Percentiles rank a stretch among this genome's conserved stretches.
Evolutionary conservation across 1,140 invertebrate species (phyloP).

Genomic region (Formica exsecta): DNA sequence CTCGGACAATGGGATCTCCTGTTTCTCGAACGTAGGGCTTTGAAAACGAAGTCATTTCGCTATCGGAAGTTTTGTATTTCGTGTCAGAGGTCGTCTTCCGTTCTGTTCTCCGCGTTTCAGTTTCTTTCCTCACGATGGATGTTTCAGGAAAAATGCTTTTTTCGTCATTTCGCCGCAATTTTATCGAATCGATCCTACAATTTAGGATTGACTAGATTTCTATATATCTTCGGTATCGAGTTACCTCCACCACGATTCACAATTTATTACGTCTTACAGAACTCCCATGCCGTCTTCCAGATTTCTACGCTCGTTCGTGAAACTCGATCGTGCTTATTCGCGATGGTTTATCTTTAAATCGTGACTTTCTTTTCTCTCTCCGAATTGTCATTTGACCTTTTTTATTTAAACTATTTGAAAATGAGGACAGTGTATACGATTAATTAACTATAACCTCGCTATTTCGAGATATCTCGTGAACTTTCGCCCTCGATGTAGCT

Average conservation of each 20-base stretch:
- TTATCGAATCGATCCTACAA: constrained; percentile 25
- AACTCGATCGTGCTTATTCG: not conserved
- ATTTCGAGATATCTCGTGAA: constrained; percentile 22
- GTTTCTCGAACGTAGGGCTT: constrained; percentile 35
- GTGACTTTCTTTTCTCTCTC: not conserved
- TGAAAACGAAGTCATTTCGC: constrained; percentile 47
- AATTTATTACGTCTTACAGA: constrained; percentile 14
- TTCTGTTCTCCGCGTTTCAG: not conserved
- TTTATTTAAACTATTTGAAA: not conserved
- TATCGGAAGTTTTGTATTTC: constrained; percentile 22
- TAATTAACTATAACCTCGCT: constrained; percentile 14
- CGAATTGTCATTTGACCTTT: not conserved
- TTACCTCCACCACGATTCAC: constrained; percentile 15
- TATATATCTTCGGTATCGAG: not conserved
- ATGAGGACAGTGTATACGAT: too few relatives aligned
- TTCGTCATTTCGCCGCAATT: constrained; percentile 19
- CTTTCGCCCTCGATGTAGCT: constrained; percentile 23
- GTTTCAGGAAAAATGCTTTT: not conserved
- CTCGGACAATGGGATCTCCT: constrained; percentile 40
- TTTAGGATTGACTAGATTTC: constrained; percentile 24
- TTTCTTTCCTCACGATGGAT: not conserved
- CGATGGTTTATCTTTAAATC: not conserved
- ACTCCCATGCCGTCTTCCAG: not conserved
- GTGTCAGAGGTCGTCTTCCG: not conserved
- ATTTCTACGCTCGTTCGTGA: not conserved